Percentiles rank a stretch among this genome's conserved stretches.
Evolutionary conservation across 2,113 vertebrate species (phyloP).

Genomic region (Esox niger): DNA sequence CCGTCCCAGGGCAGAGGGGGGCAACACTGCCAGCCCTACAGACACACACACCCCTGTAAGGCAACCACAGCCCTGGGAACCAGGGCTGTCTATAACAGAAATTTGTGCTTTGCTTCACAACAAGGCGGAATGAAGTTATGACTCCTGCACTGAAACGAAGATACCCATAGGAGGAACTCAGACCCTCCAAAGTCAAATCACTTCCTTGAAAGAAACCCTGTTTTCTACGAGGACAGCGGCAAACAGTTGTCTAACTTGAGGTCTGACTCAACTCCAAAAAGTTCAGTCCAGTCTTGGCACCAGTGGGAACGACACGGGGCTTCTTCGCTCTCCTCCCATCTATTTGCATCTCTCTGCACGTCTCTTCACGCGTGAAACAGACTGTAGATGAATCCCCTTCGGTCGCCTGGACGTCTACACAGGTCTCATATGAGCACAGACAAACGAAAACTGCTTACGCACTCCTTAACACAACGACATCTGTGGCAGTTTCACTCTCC

Average conservation of each 20-base stretch:
- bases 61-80: no score
- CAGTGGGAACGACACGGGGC: not conserved
- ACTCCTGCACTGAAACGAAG: not conserved
- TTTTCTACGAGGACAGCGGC: not conserved
- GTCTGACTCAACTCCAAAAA: slow-evolving; percentile 14
- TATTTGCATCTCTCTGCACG: no score
- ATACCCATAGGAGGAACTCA: no score
- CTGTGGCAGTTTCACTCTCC: no score
- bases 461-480: not conserved
- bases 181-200: slow-evolving; percentile 10
- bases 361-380: no score
- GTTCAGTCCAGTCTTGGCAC: slow-evolving; percentile 34
- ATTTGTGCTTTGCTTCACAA: no score
- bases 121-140: no score
- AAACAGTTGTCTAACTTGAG: slow-evolving; percentile 16
- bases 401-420: not conserved
- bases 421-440: not conserved
- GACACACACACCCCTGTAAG: not conserved
- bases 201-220: not conserved
- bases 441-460: not conserved
- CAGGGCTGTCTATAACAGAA: not conserved
- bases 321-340: no score
- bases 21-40: slow-evolving; percentile 10
- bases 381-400: not conserved
- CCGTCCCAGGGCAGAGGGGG: slow-evolving; percentile 3